These are phyloP conservation scores for Choristoneura fumiferana DNA, from an alignment of 1,140 invertebrate genomes.

Conservation along the genomic window DNA sequence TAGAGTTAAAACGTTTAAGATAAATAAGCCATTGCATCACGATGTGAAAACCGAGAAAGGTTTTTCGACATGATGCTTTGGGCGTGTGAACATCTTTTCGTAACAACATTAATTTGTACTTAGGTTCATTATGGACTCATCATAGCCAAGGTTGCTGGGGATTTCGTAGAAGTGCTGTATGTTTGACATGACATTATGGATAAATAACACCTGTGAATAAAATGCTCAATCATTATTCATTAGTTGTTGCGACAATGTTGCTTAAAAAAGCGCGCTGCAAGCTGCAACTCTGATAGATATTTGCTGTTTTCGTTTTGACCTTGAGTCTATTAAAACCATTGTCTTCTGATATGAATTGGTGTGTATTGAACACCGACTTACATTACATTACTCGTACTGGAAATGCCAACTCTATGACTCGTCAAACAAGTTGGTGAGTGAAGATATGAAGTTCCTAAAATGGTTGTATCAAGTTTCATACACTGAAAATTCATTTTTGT, in stretches of 20 bases:
- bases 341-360: conserved; percentile 31
- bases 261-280: conserved; percentile 36
- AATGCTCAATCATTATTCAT: conserved; percentile 35
- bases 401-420: too few relatives aligned
- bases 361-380: conserved; percentile 15
- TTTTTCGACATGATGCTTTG: conserved; percentile 1
- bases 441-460: too few relatives aligned
- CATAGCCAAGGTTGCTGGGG: conserved; percentile 31
- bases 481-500: too few relatives aligned
- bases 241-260: conserved; percentile 28
- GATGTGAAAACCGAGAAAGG: conserved; percentile 16
- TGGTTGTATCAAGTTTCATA: too few relatives aligned
- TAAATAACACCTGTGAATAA: conserved; percentile 53
- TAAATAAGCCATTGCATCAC: conserved; percentile 15
- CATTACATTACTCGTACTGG: too few relatives aligned
- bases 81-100: conserved; percentile 13
- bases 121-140: conserved; percentile 13
- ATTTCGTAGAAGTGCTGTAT: conserved; percentile 23
- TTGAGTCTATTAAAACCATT: conserved; percentile 41
- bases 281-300: conserved; percentile 29
- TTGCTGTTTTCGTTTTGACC: conserved; percentile 33
- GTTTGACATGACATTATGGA: conserved; percentile 44
- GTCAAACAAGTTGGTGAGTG: too few relatives aligned
- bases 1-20: conserved; percentile 11
- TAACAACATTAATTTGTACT: conserved; percentile 18